Conservation (phyloP, 2,113 vertebrate genomes). For the Egretta garzetta region DNA sequence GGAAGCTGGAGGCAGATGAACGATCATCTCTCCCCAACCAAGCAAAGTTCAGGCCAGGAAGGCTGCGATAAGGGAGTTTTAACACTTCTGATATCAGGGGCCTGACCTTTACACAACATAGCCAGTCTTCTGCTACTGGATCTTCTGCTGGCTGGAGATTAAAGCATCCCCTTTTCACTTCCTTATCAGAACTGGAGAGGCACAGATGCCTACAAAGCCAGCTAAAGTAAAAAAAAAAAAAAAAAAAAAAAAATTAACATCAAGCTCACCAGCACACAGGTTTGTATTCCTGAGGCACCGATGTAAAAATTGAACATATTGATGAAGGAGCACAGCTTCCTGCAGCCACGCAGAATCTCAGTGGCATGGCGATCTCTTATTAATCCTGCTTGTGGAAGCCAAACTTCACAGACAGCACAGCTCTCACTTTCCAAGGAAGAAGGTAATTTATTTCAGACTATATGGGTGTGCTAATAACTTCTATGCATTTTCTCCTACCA, state of each 20-base stretch:
- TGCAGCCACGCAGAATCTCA: background rate
- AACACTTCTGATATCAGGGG: background rate
- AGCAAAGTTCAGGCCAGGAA: background rate
- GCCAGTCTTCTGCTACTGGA: background rate
- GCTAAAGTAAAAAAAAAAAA: background rate
- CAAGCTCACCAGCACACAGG: background rate
- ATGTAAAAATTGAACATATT: background rate
- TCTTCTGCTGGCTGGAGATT: background rate
- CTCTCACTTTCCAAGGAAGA: background rate
- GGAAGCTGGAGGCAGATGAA: background rate
- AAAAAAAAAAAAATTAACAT: too few species aligned
- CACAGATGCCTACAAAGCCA: background rate
- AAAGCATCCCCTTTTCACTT: background rate
- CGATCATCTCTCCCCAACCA: fast-evolving
- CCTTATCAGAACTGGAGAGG: background rate
- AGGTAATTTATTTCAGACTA: background rate
- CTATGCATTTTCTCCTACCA: fast-evolving
- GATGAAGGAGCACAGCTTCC: background rate
- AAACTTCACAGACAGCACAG: background rate
- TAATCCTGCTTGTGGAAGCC: background rate
- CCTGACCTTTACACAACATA: background rate
- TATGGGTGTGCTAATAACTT: background rate
- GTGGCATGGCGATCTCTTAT: background rate
- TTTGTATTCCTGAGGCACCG: background rate
- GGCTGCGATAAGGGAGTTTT: background rate